phyloP scores from a whole-genome alignment of 2,113 vertebrate genomes.

The Urocynchramus pylzowi region DNA sequence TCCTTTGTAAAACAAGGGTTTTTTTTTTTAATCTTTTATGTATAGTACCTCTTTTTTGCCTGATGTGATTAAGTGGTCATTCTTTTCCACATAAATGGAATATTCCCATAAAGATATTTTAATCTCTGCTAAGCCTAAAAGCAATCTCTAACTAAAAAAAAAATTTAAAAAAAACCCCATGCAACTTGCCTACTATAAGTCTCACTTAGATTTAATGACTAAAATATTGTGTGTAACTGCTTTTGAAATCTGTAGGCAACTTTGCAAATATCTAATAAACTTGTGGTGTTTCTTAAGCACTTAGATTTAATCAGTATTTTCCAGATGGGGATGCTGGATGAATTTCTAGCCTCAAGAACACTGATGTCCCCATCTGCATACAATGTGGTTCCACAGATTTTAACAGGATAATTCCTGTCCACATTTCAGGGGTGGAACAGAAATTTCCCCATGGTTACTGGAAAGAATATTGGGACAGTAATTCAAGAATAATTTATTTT shows the following conservation, averaged over 20 bases:
- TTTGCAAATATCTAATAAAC: neutral
- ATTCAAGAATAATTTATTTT: neutral
- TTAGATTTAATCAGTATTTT: neutral
- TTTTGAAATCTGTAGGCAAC: neutral
- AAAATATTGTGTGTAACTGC: neutral
- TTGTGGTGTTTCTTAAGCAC: neutral
- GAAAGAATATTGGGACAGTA: neutral
- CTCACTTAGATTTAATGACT: neutral
- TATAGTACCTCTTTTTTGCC: too few species aligned
- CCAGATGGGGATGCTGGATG: neutral
- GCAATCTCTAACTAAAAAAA: neutral
- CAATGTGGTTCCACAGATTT: neutral
- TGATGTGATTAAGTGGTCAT: neutral
- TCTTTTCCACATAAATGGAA: neutral
- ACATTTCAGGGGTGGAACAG: neutral
- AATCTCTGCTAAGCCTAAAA: neutral
- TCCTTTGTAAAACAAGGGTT: neutral
- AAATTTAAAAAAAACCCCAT: fast-evolving
- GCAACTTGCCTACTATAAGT: neutral
- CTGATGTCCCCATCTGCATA: neutral
- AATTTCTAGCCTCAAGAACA: neutral
- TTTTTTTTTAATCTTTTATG: neutral
- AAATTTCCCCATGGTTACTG: neutral
- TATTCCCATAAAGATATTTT: neutral
- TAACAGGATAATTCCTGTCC: neutral